Base-by-base conservation (phyloP, 1,140 invertebrate species). In the Leptonema lineaticorne region DNA sequence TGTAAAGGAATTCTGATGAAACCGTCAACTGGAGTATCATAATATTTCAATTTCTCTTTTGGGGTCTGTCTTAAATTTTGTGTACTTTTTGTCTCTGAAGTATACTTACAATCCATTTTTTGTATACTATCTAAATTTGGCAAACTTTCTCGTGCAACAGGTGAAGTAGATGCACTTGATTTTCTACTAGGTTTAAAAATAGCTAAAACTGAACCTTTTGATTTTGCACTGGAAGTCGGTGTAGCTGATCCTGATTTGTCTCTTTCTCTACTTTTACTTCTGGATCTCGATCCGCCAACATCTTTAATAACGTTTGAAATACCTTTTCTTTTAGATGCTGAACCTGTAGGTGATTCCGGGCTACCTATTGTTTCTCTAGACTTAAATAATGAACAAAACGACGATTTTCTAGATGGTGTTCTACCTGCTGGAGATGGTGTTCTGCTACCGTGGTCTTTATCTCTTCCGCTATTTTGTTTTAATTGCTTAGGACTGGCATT, bases 371-470 rank as follows among this genome's bases (percentile, higher is more conserved):
- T 81, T 74, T 84, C 84, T 50, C 79, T 81, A 68, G 86, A 87
- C 76, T 88, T 89, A 74, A 93, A 93, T 5, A 93, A 77, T 0
- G 89, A 91, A 68, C 89, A 87, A 73, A 92, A 92, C 20, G 90
- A 92, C 70, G 88, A 91, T 75, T 92, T 92, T 48, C 91, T 82
- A 0, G 90, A 91, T 0, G 88, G 83, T 0, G 86, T 77, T 6
- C 70, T 77, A 0, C 78, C 79, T 16, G 78, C 79, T 7, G 83
- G 82, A 6, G 81, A 85, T 33, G 77, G 81, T 14, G 82, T 84
- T 27, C 82, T 78, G 69, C 77, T 83, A 62, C 74, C 78, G 63
- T 26, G 73, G 56, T 65, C 75, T 57, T 75, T 77, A 72, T 60
- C 76, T 69, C 78, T 48, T 0, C 76, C 70, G 29, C 73, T 24